These are phyloP conservation scores for Psittacula derbiana DNA, from an alignment of 2,797 vertebrate species.

Conservation along the genomic window DNA sequence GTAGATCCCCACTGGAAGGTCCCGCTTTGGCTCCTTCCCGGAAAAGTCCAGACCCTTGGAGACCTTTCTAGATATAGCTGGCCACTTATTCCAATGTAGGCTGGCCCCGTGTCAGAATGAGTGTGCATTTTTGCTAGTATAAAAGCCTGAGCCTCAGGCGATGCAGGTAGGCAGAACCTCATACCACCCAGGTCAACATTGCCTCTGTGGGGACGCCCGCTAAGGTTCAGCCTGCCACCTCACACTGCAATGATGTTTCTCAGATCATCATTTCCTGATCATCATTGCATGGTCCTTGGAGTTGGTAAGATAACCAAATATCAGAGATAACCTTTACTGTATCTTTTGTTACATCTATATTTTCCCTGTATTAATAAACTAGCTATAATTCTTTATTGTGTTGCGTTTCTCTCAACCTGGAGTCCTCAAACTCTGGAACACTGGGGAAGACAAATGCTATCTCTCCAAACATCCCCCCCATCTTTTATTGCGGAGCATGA, in stretches of 20 bases:
- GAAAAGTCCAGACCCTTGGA: not conserved
- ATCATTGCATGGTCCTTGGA: too few relatives aligned
- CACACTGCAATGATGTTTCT: too few relatives aligned
- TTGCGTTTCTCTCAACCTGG: too few relatives aligned
- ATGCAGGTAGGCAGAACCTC: not conserved
- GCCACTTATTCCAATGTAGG: not conserved
- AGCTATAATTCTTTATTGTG: too few relatives aligned
- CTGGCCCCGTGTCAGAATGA: not conserved
- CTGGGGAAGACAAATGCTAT: not conserved
- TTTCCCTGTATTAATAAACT: too few relatives aligned
- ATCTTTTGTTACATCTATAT: too few relatives aligned
- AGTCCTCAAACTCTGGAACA: too few relatives aligned
- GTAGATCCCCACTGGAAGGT: not conserved
- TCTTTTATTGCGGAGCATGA: not conserved
- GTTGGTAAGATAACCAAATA: too few relatives aligned
- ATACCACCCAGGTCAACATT: not conserved
- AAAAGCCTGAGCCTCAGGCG: not conserved
- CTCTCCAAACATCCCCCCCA: accelerated
- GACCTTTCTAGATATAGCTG: not conserved
- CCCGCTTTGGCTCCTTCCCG: too few relatives aligned
- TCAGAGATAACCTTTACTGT: too few relatives aligned
- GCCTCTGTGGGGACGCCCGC: not conserved
- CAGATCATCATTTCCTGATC: too few relatives aligned
- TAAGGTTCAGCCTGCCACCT: not conserved
- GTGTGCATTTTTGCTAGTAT: not conserved